These are phyloP conservation scores for Dendropsophus ebraccatus DNA, from an alignment of 2,113 vertebrate species.

Conservation along the genomic window DNA sequence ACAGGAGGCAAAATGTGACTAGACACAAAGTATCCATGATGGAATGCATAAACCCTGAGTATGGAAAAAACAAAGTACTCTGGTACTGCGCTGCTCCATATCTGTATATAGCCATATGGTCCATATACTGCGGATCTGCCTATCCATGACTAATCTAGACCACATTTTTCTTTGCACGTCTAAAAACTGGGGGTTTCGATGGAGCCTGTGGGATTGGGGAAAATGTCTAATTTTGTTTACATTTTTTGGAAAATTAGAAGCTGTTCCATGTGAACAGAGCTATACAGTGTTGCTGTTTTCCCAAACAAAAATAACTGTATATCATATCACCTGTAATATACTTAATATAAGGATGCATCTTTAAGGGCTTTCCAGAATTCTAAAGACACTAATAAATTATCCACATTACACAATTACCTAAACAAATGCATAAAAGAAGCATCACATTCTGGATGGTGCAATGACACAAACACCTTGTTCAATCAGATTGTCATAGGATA, in stretches of 20 bases:
- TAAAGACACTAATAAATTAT: background rate
- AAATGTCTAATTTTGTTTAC: background rate
- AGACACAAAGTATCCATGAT: background rate
- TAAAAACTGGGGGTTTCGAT: no score
- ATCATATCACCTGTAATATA: no score
- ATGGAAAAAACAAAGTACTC: background rate
- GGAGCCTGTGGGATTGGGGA: no score
- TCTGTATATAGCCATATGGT: background rate
- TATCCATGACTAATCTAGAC: background rate
- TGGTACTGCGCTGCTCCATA: background rate
- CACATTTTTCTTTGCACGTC: background rate
- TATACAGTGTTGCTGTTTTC: no score
- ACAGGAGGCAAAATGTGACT: constrained; percentile 19
- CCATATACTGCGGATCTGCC: no score
- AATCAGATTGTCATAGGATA: background rate
- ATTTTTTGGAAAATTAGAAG: no score
- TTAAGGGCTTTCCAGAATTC: background rate
- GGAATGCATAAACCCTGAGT: background rate
- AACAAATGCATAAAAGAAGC: background rate
- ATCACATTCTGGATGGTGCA: background rate
- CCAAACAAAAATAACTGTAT: no score
- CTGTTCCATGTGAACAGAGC: no score
- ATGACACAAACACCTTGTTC: background rate
- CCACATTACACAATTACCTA: background rate
- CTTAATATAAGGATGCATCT: no score